phyloP scores from a whole-genome alignment of 2,888 invertebrate genomes.

The Congeria kusceri region DNA sequence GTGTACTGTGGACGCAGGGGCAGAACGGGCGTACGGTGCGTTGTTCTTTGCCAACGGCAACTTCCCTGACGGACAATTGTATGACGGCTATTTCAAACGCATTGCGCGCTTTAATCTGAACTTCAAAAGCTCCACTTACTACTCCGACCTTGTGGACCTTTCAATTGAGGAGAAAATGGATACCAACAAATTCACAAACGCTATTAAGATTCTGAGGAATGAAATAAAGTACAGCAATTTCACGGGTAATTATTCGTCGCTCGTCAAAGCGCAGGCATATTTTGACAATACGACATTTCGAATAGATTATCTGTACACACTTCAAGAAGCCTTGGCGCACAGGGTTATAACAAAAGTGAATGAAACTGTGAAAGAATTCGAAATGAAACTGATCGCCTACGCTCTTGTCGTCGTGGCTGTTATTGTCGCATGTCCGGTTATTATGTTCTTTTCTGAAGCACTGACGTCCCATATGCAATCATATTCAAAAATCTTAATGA shows the following conservation, averaged over 20 bases:
- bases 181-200: conserved; percentile 16
- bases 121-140: conserved; percentile 92
- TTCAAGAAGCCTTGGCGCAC: conserved; percentile 87
- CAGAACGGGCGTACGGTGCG: conserved; percentile 94
- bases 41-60: conserved; percentile 93
- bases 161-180: conserved; percentile 16
- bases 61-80: conserved; percentile 89
- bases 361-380: conserved; percentile 84
- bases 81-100: conserved; percentile 92
- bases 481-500: conserved; percentile 72
- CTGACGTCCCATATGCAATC: conserved; percentile 70
- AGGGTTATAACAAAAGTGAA: conserved; percentile 61
- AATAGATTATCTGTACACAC: conserved; percentile 91
- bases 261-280: conserved; percentile 91
- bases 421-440: conserved; percentile 59
- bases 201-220: conserved; percentile 86
- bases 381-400: conserved; percentile 77
- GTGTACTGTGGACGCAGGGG: conserved; percentile 94
- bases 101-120: conserved; percentile 93
- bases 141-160: conserved; percentile 91
- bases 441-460: conserved; percentile 56
- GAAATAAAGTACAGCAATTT: conserved; percentile 62
- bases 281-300: conserved; percentile 93
- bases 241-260: conserved; percentile 82
- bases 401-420: conserved; percentile 46